Evolutionary conservation across 2,113 vertebrate species (phyloP), one percentile per base, ranked within the genome.

Genomic region (Rhodinocichla rosea): DNA sequence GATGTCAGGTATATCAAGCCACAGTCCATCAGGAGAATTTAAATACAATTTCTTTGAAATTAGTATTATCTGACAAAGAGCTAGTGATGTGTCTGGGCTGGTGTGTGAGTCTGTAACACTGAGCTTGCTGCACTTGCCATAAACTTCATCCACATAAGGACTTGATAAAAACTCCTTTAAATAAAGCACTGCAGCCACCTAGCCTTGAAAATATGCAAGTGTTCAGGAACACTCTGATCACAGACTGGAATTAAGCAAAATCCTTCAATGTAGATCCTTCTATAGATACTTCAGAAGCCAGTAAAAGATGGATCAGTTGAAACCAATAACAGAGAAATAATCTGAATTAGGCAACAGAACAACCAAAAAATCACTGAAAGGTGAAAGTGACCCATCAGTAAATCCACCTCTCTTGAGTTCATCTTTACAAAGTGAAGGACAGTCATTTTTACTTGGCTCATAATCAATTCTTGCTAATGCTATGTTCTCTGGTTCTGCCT

Each of bases 131-230:
- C 49, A 60, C 56, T 75, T 30, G 44, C 40, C 22, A 53, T 35
- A 87, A 78, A 71, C 26, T 50, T 76, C 45, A 80, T 44, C 74
- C 42, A 42, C 9, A 3, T 42, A 70, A 87, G 28, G 50, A 71
- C 40, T 55, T 60, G 23, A 87, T 45, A 92, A 75, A 89, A 87
- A 26, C 27, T 89, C 53, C 52, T 83, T 94, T 88, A 95, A 87
- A 87, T 92, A 96, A 94, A 87, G 84, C 95, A 90, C 90, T 97
- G 94, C 91, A 92, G 94, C 94, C 94, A 96, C 82, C 95, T 95
- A 97, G 94, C 94, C 96, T 92, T 94, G 87, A 87, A 92, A 92
- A 93, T 89, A 90, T 91, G 92, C 84, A 97, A 94, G 81, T 95
- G 95, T 95, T 92, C 90, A 26, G 49, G 10, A 90, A 62, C 12